Percentiles rank a stretch among this genome's conserved stretches.
These are phyloP conservation scores for Tetropium fuscum DNA, from an alignment of 2,888 invertebrate genomes.

Conservation along the genomic window DNA sequence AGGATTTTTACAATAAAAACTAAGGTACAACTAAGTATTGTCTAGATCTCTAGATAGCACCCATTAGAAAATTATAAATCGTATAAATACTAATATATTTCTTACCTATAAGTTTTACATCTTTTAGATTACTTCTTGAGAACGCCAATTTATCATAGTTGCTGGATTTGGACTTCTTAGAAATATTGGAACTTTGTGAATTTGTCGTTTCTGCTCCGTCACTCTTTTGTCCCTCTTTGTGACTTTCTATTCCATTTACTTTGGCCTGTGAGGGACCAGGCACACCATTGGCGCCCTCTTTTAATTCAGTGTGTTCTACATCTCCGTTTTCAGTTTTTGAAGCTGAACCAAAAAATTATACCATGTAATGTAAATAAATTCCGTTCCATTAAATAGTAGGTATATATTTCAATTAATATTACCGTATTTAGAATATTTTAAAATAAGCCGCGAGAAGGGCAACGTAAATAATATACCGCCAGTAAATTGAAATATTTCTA, in stretches of 20 bases:
- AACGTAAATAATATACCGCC: no score
- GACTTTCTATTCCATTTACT: conserved; percentile 72
- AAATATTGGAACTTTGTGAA: conserved; percentile 70
- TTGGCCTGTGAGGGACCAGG: conserved; percentile 64
- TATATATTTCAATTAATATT: no score
- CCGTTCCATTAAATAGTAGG: no score
- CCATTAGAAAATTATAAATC: no score
- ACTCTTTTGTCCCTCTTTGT: conserved; percentile 72
- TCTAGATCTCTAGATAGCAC: no score
- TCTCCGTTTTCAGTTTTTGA: conserved; percentile 75
- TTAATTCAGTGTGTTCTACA: conserved; percentile 69
- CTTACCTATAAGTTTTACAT: conserved; percentile 71
- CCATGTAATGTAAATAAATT: no score
- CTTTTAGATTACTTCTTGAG: conserved; percentile 79
- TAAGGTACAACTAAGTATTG: no score
- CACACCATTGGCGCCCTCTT: conserved; percentile 71
- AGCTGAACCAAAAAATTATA: conserved; percentile 65
- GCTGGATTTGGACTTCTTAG: conserved; percentile 72
- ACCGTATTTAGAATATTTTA: no score
- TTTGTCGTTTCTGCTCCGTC: conserved; percentile 76
- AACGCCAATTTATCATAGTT: conserved; percentile 82
- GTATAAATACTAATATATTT: not conserved
- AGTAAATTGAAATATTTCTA: no score
- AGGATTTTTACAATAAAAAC: no score
- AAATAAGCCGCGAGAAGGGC: no score